Conservation (phyloP, 2,888 invertebrate genomes). For the Strigamia transsilvanica region DNA sequence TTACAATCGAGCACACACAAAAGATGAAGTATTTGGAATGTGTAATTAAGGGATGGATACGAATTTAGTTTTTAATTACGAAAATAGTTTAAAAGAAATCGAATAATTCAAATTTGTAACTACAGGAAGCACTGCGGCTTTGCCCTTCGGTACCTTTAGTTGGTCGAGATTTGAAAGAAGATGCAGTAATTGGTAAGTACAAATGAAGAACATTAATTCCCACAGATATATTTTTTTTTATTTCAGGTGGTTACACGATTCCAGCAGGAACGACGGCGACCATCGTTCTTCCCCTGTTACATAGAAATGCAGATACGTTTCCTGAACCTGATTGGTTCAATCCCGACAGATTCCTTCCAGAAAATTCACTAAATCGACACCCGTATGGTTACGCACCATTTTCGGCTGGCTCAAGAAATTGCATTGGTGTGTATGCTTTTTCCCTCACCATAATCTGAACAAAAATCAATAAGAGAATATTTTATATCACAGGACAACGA, state of each 20-base stretch:
- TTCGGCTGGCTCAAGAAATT: not conserved
- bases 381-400: not conserved
- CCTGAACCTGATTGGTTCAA: not conserved
- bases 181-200: not conserved
- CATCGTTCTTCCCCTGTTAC: not conserved
- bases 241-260: not conserved
- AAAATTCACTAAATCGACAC: not conserved
- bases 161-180: not conserved
- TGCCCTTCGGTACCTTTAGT: too few species aligned
- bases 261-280: not conserved
- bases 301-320: not conserved
- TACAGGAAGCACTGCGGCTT: not conserved
- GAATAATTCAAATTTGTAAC: not conserved
- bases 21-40: slow-evolving; percentile 54
- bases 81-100: not conserved
- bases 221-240: not conserved
- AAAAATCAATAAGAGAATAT: too few species aligned
- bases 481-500: not conserved
- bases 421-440: not conserved
- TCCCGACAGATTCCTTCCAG: not conserved
- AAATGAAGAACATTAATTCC: not conserved
- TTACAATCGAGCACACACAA: slow-evolving; percentile 41
- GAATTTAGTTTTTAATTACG: not conserved
- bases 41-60: slow-evolving; percentile 51
- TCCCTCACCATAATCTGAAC: too few species aligned